Evolutionary conservation across 2,888 invertebrate species (phyloP), one percentile per base, ranked within the genome.

Genomic region (Isotomurus palustris): DNA sequence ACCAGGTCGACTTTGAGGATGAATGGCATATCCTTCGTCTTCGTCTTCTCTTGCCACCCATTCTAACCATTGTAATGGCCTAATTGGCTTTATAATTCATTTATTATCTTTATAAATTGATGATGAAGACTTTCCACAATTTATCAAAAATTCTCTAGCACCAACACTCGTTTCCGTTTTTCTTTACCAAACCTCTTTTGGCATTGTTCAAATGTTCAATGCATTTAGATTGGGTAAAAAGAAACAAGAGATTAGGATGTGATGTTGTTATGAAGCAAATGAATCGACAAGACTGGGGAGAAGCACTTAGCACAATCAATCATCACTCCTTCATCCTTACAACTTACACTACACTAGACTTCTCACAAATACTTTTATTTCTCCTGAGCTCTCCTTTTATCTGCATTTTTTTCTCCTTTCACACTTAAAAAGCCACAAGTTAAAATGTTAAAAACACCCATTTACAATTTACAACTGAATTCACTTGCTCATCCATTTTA

Each of bases 241-340:
- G 19, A 38, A 38, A 5, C 38, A 5, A 38, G 38, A 8, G 32
- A 32, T 32, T 10, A 38, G 38, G 43, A 6, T 43, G 3, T 22
- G 21, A 22, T 22, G 14, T 14, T 14, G 14, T 32, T 32, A 32
- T 32, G 14, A 14, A 32, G 8, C 32, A 32, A 14, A 32, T 45
- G 27, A 53, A n/a, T n/a, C n/a, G n/a, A n/a, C n/a, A n/a, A n/a
- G n/a, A n/a, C n/a, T n/a, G n/a, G n/a, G n/a, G n/a, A 12, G 28
- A 10, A 36, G 43, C 56, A 56, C 57, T 61, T 61, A 61, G 60
- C 57, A 57, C 56, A 48, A 61, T 61, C 60, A 61, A 61, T 61
- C 60, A 61, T 57, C 50, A 53, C 45, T 56, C 45, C 55, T 56
- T 56, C 17, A 43, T 22, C 22, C n/a, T n/a, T n/a, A n/a, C n/a